phyloP scores from a whole-genome alignment of 2,888 invertebrate genomes.

The Elysia crispata region DNA sequence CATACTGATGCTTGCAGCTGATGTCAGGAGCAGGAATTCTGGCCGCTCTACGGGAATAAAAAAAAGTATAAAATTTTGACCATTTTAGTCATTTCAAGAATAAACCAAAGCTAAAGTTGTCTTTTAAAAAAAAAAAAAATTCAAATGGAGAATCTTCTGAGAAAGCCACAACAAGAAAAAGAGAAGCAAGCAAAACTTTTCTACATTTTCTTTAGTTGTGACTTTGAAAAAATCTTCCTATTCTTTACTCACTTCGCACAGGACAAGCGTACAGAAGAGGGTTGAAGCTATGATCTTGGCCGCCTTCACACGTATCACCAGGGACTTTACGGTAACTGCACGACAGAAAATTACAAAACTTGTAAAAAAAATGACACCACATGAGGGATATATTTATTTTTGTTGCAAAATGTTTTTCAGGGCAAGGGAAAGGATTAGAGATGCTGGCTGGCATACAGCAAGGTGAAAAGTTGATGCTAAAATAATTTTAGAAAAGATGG shows the following conservation, averaged over 20 bases:
- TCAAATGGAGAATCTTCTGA: no score
- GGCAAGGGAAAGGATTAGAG: no score
- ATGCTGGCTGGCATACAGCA: no score
- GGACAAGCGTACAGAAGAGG: conserved; percentile 83
- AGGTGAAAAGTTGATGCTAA: no score
- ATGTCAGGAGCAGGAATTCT: conserved; percentile 89
- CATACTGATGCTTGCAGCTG: conserved; percentile 86
- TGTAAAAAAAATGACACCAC: no score
- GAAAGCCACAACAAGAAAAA: not conserved
- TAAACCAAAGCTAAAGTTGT: not conserved
- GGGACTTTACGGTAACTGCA: conserved; percentile 86
- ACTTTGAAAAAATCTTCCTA: no score
- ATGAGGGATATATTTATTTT: no score
- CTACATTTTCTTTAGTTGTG: no score
- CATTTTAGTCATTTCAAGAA: not conserved
- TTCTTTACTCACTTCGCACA: conserved; percentile 60
- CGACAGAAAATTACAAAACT: no score
- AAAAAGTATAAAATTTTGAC: not conserved
- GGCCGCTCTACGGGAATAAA: conserved; percentile 77
- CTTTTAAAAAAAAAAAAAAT: not conserved
- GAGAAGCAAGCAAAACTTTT: no score
- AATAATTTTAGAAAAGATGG: no score
- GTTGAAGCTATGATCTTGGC: conserved; percentile 83
- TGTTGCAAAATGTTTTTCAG: no score
- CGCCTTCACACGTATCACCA: conserved; percentile 88